phyloP scores from a whole-genome alignment of 2,113 vertebrate species.

The Siniperca knerii region DNA sequence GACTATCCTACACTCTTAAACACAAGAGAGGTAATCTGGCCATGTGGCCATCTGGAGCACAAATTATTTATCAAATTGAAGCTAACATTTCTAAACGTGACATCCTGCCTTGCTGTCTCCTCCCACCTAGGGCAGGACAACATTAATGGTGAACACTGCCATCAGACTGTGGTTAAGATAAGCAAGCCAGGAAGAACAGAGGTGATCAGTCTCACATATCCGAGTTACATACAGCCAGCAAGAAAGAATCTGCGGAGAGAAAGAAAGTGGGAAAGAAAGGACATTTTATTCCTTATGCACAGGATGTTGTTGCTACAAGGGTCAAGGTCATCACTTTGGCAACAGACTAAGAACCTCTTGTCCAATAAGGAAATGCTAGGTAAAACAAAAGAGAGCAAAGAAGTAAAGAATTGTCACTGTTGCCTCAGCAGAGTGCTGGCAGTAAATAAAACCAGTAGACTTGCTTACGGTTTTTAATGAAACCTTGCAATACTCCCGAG shows the following conservation, averaged over 20 bases:
- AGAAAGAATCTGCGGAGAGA: background rate
- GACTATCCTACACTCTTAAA: conserved; percentile 48
- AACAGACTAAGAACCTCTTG: background rate
- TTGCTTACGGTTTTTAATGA: conserved; percentile 5
- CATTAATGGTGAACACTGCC: background rate
- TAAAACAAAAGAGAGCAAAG: conserved; percentile 21
- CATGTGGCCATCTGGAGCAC: conserved; percentile 57
- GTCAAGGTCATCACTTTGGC: conserved; percentile 14
- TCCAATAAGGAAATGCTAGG: background rate
- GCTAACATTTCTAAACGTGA: conserved; percentile 52
- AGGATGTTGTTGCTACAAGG: background rate
- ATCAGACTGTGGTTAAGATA: conserved; percentile 13
- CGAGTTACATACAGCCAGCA: background rate
- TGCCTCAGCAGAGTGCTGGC: background rate
- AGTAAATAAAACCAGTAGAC: background rate
- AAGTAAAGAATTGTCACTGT: background rate
- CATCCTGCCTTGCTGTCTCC: conserved; percentile 33
- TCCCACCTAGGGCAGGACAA: background rate
- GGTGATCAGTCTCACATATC: background rate
- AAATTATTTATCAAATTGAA: conserved; percentile 54
- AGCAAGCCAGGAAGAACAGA: conserved; percentile 15
- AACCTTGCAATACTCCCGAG: background rate
- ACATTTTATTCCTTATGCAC: background rate
- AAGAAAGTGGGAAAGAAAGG: background rate
- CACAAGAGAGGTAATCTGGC: conserved; percentile 31